A percentile compares a stretch with the other conserved stretches of the same genome.
Conservation (phyloP, 2,113 vertebrate species). For the Albula goreensis region DNA sequence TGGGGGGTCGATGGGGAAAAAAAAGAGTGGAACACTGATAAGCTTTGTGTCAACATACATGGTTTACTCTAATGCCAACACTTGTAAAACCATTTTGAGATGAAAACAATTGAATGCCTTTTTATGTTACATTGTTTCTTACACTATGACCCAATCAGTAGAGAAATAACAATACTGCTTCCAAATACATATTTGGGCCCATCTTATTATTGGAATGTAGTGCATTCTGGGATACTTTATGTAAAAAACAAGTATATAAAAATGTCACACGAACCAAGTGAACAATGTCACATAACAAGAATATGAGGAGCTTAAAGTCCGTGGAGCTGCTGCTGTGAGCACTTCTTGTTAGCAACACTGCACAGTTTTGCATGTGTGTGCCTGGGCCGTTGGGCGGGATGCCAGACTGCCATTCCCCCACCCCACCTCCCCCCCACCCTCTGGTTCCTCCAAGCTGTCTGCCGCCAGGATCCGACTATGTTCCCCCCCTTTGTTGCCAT, state of each 20-base stretch:
- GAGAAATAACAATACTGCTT: no score
- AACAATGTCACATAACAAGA: neutral
- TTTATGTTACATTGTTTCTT: neutral
- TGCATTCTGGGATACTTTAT: neutral
- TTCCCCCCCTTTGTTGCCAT: conserved; percentile 43
- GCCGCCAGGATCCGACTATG: conserved; percentile 18
- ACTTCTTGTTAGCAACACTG: neutral
- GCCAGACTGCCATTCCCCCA: neutral
- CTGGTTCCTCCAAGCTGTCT: conserved; percentile 6
- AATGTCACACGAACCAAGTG: neutral
- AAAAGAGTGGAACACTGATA: neutral
- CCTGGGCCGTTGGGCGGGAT: neutral
- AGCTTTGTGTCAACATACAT: neutral
- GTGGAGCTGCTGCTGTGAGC: neutral
- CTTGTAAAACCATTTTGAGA: no score
- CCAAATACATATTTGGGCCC: neutral
- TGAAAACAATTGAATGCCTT: no score
- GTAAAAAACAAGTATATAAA: neutral
- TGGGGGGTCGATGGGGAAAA: conserved; percentile 42
- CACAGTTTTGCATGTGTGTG: no score
- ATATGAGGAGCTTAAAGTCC: neutral
- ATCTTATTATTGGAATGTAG: neutral
- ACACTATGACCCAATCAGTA: neutral
- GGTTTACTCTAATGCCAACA: no score
- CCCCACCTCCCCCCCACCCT: no score